phyloP scores from a whole-genome alignment of 2,113 vertebrate genomes.

The Paracanthobrama guichenoti region DNA sequence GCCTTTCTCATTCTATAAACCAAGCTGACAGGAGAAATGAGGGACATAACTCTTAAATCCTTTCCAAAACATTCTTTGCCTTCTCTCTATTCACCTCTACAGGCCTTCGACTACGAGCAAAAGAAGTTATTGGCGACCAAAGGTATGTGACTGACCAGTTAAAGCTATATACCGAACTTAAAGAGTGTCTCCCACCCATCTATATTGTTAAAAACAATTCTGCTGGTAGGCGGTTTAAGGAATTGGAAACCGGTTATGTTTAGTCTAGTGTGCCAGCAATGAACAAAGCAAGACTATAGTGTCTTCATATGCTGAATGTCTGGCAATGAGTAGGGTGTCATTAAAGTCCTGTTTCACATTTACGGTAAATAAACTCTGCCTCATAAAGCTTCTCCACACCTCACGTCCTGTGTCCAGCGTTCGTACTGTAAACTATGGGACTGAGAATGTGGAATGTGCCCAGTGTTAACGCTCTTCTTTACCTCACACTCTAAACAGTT shows the following conservation, averaged over 20 bases:
- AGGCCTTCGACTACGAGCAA: conserved; percentile 99
- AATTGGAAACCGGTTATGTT: conserved; percentile 44
- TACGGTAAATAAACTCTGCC: conserved; percentile 32
- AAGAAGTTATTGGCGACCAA: conserved; percentile 98
- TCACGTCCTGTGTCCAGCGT: neutral
- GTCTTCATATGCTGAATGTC: conserved; percentile 33
- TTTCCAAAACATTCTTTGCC: conserved; percentile 31
- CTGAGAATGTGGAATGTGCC: conserved; percentile 29
- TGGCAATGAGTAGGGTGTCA: conserved; percentile 32
- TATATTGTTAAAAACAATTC: conserved; percentile 40
- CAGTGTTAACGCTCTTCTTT: neutral
- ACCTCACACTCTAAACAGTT: neutral
- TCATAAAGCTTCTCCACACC: conserved; percentile 21
- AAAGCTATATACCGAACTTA: conserved; percentile 6
- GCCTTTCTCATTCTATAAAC: conserved; percentile 10
- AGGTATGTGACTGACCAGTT: conserved; percentile 78
- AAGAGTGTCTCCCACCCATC: conserved; percentile 1
- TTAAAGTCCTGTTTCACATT: conserved; percentile 49
- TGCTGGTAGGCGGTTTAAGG: conserved; percentile 3
- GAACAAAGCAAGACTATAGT: conserved; percentile 39
- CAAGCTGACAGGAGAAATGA: conserved; percentile 38
- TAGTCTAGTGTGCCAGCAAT: conserved; percentile 39
- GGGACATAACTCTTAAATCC: conserved; percentile 17
- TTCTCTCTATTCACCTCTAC: conserved; percentile 55
- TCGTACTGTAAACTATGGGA: conserved; percentile 23